Evolutionary conservation across 2,113 vertebrate genomes (phyloP), one percentile per base, ranked within the genome.

Genomic region (Mellivora capensis): DNA sequence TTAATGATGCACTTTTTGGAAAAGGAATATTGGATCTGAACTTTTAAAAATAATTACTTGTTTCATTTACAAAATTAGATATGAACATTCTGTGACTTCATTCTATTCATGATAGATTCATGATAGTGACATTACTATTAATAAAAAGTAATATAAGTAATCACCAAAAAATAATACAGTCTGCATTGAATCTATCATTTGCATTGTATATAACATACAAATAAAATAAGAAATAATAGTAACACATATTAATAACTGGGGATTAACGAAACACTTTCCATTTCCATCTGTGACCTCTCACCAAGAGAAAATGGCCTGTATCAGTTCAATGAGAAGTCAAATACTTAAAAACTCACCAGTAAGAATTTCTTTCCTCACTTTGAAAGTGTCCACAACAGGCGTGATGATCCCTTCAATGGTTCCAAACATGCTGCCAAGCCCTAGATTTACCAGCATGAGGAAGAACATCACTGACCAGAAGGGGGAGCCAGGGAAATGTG

Each of bases 401-500:
- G 99, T 99, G 95, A 99, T 99, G 96, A 99, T 99, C 25, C 99
- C 99, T 99, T 99, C 99, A 62, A 99, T 99, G 93, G 99, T 99
- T 95, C 99, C 99, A 96, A 99, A 99, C 99, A 99, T 99, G 98
- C 99, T 99, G 95, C 99, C 99, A 52, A 99, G 99, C 29, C 99
- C 99, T 62, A 99, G 96, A 98, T 99, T 99, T 31, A 99, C 98
- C 97, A 99, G 96, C 99, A 99, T 99, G 93, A 99, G 99, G 98
- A 99, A 99, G 98, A 99, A 99, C 99, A 99, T 99, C 93, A 99
- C 99, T 6, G 99, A 99, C 99, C 99, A 99, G 99, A 99, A 99
- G 5, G 99, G 99, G 34, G 99, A 99, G 18, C 99, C 99, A 7
- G 99, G 99, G 96, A 99, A 99, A 97, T 99, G 99, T 5, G 99